Percentiles rank a stretch among this genome's conserved stretches.
These are phyloP conservation scores for Odobenus rosmarus DNA, from an alignment of 2,113 vertebrate genomes.

Conservation along the genomic window DNA sequence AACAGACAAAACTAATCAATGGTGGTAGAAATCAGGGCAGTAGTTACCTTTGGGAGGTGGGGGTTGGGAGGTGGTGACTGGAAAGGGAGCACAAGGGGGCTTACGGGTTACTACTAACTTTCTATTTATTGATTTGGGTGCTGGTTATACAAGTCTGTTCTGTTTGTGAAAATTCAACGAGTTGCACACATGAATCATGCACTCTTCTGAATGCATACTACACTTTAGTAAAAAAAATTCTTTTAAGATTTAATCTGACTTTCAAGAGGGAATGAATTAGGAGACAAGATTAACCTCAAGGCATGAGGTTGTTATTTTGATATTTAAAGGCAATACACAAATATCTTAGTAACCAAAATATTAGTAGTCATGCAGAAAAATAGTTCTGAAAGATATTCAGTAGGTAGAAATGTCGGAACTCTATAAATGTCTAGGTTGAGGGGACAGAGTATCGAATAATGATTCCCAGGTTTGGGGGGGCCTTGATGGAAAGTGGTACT, in stretches of 20 bases:
- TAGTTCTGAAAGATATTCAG: not conserved
- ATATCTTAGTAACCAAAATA: conserved; percentile 6
- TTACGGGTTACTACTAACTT: not conserved
- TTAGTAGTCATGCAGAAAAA: conserved; percentile 2
- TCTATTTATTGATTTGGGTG: not conserved
- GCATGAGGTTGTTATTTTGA: not conserved
- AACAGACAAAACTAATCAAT: not conserved
- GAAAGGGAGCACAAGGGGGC: not conserved
- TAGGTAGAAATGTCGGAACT: not conserved
- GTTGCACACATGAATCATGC: not conserved
- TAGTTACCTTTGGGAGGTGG: not conserved
- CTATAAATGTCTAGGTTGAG: not conserved
- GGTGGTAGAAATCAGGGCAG: not conserved
- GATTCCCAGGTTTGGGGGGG: not conserved
- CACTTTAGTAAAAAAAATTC: not conserved
- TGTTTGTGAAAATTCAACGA: not conserved
- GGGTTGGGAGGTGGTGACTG: not conserved
- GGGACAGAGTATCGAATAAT: not conserved
- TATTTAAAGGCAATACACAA: not conserved
- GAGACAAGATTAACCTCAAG: not conserved
- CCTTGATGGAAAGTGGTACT: not conserved
- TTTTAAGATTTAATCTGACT: not conserved
- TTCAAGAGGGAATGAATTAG: not conserved
- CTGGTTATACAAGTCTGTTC: not conserved
- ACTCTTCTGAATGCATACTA: not conserved